These are phyloP conservation scores for Drosophila novamexicana DNA, from an alignment of 1,140 invertebrate species.

Conservation along the genomic window DNA sequence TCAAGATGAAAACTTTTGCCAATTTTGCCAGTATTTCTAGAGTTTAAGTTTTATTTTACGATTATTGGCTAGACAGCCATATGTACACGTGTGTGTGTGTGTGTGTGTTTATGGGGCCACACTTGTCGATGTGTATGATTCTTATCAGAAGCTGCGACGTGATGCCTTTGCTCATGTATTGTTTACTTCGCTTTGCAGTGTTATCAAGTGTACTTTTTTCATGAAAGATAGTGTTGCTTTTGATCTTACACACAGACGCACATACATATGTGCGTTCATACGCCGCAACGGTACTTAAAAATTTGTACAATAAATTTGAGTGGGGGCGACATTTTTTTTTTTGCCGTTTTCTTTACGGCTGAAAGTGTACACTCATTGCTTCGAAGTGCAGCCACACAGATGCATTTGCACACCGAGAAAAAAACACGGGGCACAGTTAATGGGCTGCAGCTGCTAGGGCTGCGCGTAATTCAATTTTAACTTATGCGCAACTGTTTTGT, in stretches of 20 bases:
- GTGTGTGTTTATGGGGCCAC: slow-evolving; percentile 8
- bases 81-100: slow-evolving; percentile 13
- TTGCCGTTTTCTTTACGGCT: slow-evolving; percentile 3
- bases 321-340: slow-evolving; percentile 18
- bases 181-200: slow-evolving; percentile 4
- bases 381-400: slow-evolving; percentile 24
- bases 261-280: slow-evolving; percentile 1
- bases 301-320: not conserved
- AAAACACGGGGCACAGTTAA: slow-evolving; percentile 11
- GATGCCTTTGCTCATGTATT: slow-evolving; percentile 10
- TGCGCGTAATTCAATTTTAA: slow-evolving; percentile 34
- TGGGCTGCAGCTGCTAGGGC: slow-evolving; percentile 24
- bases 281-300: slow-evolving; percentile 1
- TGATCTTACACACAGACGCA: not conserved
- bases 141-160: slow-evolving; percentile 29
- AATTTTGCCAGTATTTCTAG: slow-evolving; percentile 21
- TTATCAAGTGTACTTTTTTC: slow-evolving; percentile 8
- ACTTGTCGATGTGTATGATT: not conserved
- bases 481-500: slow-evolving; percentile 21
- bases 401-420: not conserved
- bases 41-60: slow-evolving; percentile 13
- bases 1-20: slow-evolving; percentile 25
- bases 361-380: slow-evolving; percentile 30
- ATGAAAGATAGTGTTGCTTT: not conserved
- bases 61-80: slow-evolving; percentile 9